Conservation (phyloP, 2,113 vertebrate species). For the Salminus brasiliensis region DNA sequence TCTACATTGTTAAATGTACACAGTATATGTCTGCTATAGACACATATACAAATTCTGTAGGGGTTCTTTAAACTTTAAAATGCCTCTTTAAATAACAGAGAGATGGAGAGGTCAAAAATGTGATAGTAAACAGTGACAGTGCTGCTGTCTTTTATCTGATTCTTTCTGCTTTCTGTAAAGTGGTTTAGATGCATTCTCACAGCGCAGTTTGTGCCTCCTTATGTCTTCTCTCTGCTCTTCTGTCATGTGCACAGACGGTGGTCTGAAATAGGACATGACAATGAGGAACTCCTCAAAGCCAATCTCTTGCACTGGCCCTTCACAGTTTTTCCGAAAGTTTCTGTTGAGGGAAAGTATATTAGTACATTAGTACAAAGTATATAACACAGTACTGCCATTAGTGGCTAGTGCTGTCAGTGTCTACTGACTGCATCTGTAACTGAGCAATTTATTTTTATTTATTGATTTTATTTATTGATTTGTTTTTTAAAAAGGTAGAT, state of each 20-base stretch:
- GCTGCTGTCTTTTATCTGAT: not conserved
- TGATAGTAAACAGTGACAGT: not conserved
- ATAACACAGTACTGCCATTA: too few relatives aligned
- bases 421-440: too few relatives aligned
- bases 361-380: not conserved
- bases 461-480: too few relatives aligned
- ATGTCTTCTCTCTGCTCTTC: slow-evolving; percentile 83
- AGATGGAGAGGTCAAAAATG: too few relatives aligned
- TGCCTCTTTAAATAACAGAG: too few relatives aligned
- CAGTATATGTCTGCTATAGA: too few relatives aligned
- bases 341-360: slow-evolving; percentile 61
- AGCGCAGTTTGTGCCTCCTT: slow-evolving; percentile 89
- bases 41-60: too few relatives aligned
- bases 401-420: too few relatives aligned
- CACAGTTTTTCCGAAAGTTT: slow-evolving; percentile 80
- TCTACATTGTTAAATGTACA: too few relatives aligned
- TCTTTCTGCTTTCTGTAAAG: not conserved
- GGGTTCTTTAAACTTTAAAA: too few relatives aligned
- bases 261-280: slow-evolving; percentile 93
- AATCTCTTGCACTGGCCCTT: slow-evolving; percentile 84
- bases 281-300: slow-evolving; percentile 91
- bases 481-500: too few relatives aligned
- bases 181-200: slow-evolving; percentile 68
- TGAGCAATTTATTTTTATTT: too few relatives aligned
- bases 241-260: slow-evolving; percentile 79